Evolutionary conservation across 2,797 vertebrate species (phyloP).

Genomic region (Novumbra hubbsi): DNA sequence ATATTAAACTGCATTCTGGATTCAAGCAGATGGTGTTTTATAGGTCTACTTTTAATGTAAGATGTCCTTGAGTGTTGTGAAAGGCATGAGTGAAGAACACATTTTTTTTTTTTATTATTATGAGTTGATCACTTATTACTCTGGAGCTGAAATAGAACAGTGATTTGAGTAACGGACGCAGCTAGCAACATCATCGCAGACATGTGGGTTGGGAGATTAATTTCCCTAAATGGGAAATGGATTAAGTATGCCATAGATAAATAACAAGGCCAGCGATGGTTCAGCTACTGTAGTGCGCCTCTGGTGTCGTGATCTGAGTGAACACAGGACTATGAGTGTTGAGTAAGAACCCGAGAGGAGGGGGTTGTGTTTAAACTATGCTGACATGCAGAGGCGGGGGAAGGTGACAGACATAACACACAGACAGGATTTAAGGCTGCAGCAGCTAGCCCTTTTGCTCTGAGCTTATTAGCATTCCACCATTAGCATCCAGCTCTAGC

Average conservation of each 20-base stretch:
- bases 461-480: background rate
- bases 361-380: conserved; percentile 1
- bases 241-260: background rate
- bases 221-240: background rate
- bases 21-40: no score
- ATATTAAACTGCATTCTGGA: no score
- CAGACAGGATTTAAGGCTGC: background rate
- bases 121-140: background rate
- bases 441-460: background rate
- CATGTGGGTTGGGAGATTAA: background rate
- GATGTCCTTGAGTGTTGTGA: no score
- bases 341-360: background rate
- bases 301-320: conserved; percentile 5
- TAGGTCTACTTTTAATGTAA: no score
- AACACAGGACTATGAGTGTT: background rate
- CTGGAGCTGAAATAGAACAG: background rate
- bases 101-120: no score
- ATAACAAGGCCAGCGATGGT: background rate
- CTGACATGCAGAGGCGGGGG: background rate
- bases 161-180: background rate
- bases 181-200: background rate
- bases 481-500: background rate
- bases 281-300: background rate
- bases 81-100: no score
- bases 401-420: background rate